These are phyloP conservation scores for Reticulitermes lucifugus DNA, from an alignment of 2,888 invertebrate species.

Conservation along the genomic window DNA sequence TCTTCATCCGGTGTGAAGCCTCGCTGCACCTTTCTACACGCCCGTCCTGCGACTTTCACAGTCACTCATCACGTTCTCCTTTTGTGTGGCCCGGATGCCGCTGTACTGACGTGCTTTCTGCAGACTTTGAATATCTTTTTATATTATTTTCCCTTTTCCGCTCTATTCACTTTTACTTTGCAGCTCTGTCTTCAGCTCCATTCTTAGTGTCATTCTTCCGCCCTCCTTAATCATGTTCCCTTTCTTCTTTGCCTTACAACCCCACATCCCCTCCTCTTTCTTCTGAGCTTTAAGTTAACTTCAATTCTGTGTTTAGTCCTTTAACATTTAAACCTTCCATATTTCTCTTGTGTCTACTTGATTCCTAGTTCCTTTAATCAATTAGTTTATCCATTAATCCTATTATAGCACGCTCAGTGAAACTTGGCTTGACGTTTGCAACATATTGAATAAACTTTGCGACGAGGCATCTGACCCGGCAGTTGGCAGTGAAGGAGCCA, in stretches of 20 bases:
- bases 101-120: constrained; percentile 43
- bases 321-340: background rate
- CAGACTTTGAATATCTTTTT: constrained; percentile 40
- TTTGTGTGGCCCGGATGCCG: constrained; percentile 44
- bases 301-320: background rate
- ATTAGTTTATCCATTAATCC: constrained; percentile 13
- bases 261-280: constrained; percentile 4
- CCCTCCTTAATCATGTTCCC: constrained; percentile 4
- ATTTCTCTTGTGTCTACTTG: background rate
- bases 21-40: background rate
- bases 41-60: background rate
- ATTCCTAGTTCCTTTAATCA: constrained; percentile 7
- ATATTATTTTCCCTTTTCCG: constrained; percentile 45
- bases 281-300: background rate
- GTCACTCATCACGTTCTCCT: constrained; percentile 40
- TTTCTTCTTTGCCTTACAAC: background rate
- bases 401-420: background rate
- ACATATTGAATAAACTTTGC: background rate
- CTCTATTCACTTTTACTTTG: constrained; percentile 42
- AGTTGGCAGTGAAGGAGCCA: too few species aligned
- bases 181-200: background rate
- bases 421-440: background rate
- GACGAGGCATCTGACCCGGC: too few species aligned
- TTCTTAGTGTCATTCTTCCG: constrained; percentile 22
- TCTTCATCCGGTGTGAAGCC: constrained; percentile 19